A percentile compares a stretch with the other conserved stretches of the same genome.
Evolutionary conservation across 2,113 vertebrate genomes (phyloP).

Genomic region (Pholis gunnellus): DNA sequence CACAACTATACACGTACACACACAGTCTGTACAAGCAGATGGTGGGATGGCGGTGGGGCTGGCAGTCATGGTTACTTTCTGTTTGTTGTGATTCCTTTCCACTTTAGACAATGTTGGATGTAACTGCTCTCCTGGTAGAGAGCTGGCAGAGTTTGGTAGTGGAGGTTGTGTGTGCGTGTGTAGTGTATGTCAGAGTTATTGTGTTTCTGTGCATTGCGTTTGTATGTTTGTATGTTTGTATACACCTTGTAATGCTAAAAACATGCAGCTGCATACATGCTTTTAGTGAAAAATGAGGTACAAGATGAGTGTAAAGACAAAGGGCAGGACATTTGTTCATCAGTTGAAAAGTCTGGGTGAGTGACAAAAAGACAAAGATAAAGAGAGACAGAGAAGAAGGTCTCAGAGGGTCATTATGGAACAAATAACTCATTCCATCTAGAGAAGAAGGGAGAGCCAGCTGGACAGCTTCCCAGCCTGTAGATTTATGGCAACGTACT

Average conservation of each 20-base stretch:
- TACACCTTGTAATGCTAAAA: not conserved
- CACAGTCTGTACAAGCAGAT: slow-evolving; percentile 15
- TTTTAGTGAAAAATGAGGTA: not conserved
- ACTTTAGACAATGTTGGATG: slow-evolving; percentile 7
- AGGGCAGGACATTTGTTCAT: slow-evolving; percentile 1
- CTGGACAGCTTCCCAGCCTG: slow-evolving; percentile 52
- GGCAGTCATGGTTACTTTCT: slow-evolving; percentile 33
- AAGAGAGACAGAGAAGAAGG: slow-evolving; percentile 29
- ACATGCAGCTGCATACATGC: not conserved
- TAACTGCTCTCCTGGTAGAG: slow-evolving; percentile 30
- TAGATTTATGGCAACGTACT: slow-evolving; percentile 47
- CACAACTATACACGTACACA: slow-evolving; percentile 6
- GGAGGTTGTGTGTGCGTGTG: slow-evolving; percentile 1
- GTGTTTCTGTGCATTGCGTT: slow-evolving; percentile 7
- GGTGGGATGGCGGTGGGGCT: slow-evolving; percentile 9
- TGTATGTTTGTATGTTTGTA: not conserved
- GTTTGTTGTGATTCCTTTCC: slow-evolving; percentile 3
- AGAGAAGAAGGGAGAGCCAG: slow-evolving; percentile 33
- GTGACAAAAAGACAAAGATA: slow-evolving; percentile 23
- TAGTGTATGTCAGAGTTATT: slow-evolving; percentile 7
- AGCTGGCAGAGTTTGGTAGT: slow-evolving; percentile 1
- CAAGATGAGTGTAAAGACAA: slow-evolving; percentile 8
- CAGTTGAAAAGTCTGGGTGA: not conserved
- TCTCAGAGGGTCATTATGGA: slow-evolving; percentile 44
- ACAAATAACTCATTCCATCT: slow-evolving; percentile 36